A percentile compares a stretch with the other conserved stretches of the same genome.
These are phyloP conservation scores for Poecilus cupreus DNA, from an alignment of 2,888 invertebrate genomes.

Conservation along the genomic window DNA sequence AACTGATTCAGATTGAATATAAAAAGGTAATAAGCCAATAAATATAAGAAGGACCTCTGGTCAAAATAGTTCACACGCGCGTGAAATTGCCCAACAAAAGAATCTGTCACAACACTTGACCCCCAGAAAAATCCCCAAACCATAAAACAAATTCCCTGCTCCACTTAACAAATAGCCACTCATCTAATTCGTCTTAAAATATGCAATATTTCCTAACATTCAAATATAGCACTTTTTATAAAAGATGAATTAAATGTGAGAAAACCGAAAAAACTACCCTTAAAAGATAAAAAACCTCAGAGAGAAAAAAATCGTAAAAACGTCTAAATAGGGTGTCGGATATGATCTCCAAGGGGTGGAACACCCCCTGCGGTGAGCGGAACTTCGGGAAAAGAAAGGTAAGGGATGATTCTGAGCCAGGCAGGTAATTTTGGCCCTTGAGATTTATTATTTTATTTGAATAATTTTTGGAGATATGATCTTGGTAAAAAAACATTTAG, in stretches of 20 bases:
- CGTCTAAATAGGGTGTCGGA: conserved; percentile 13
- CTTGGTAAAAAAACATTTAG: not conserved
- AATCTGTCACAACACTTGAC: conserved; percentile 43
- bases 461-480: not conserved
- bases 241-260: not conserved
- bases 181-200: not conserved
- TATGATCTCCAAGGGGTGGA: not conserved
- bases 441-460: not conserved
- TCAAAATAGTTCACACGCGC: conserved; percentile 57
- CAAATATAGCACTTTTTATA: not conserved
- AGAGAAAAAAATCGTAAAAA: not conserved
- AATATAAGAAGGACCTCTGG: no score
- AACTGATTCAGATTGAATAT: no score
- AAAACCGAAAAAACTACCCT: not conserved
- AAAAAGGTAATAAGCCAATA: no score
- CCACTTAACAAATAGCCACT: conserved; percentile 23
- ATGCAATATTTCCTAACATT: not conserved
- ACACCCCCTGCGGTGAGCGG: not conserved
- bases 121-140: not conserved
- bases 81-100: conserved; percentile 42
- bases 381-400: not conserved
- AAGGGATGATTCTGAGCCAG: not conserved
- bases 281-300: not conserved
- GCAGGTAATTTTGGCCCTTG: not conserved
- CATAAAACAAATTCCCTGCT: not conserved